A percentile compares a stretch with the other conserved stretches of the same genome.
Evolutionary conservation across 2,113 vertebrate species (phyloP).

Genomic region (Lampris megalopsis): DNA sequence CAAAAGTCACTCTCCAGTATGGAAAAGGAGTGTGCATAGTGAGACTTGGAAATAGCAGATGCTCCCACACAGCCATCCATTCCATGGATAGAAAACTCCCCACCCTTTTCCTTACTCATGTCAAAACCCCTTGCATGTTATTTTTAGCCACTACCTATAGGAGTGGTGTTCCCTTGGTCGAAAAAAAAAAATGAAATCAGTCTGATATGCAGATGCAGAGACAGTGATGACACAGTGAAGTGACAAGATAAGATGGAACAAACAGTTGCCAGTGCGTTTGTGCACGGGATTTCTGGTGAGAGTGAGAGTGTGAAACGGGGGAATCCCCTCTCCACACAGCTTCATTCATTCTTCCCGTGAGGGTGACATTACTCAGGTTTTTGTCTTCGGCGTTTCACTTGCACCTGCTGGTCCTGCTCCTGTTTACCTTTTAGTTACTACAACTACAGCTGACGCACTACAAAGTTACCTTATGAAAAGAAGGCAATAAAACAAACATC

Average conservation of each 20-base stretch:
- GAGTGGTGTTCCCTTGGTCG: neutral
- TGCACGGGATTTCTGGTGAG: constrained; percentile 24
- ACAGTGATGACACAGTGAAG: constrained; percentile 8
- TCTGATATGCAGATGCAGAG: neutral
- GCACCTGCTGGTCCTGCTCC: neutral
- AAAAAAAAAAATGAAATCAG: constrained; percentile 39
- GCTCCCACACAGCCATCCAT: constrained; percentile 27
- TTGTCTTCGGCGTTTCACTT: neutral
- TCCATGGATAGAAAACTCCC: constrained; percentile 74
- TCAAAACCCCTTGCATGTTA: constrained; percentile 39
- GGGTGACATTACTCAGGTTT: neutral
- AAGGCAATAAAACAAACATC: too few species aligned
- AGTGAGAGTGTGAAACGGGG: constrained; percentile 14
- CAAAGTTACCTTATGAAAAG: too few species aligned
- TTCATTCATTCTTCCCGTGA: constrained; percentile 3
- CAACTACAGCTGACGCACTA: too few species aligned
- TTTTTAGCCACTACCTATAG: neutral
- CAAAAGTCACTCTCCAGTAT: neutral
- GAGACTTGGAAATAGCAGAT: constrained; percentile 51
- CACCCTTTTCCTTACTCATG: constrained; percentile 31
- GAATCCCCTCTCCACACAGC: constrained; percentile 41
- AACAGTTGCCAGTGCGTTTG: neutral
- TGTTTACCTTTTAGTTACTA: neutral
- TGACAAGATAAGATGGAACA: neutral
- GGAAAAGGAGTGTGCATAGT: neutral